Evolutionary conservation across 2,888 invertebrate genomes (phyloP).

Genomic region (Embidobia sp.): DNA sequence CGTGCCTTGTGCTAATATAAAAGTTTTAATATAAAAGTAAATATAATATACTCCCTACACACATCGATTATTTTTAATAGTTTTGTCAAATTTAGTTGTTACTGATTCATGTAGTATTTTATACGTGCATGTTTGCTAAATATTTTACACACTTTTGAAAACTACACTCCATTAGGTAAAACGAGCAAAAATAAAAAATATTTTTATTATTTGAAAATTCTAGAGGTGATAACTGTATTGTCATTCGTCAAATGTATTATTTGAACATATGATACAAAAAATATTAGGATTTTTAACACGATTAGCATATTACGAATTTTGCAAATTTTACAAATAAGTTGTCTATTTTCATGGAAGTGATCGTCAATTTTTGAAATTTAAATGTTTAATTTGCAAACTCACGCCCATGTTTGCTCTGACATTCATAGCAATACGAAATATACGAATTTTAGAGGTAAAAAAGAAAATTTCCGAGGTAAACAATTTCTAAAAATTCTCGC

Average conservation of each 20-base stretch:
- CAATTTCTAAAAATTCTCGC: constrained; percentile 13
- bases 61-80: too few species aligned
- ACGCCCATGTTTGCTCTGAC: constrained; percentile 72
- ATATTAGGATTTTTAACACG: constrained; percentile 24
- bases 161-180: too few species aligned
- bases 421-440: constrained; percentile 66
- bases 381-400: constrained; percentile 70
- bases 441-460: constrained; percentile 2
- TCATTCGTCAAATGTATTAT: constrained; percentile 7
- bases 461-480: constrained; percentile 8
- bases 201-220: not conserved
- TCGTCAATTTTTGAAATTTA: constrained; percentile 71
- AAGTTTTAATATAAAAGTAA: too few species aligned
- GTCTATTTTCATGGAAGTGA: constrained; percentile 66
- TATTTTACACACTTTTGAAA: too few species aligned
- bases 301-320: constrained; percentile 36
- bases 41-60: too few species aligned
- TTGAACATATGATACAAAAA: constrained; percentile 1
- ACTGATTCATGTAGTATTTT: too few species aligned
- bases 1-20: too few species aligned
- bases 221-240: constrained; percentile 1
- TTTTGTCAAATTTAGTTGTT: too few species aligned
- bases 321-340: constrained; percentile 40
- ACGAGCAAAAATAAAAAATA: too few species aligned
- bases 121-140: too few species aligned